Base-by-base conservation (phyloP, 2,113 vertebrate genomes). In the Marmota monax region DNA sequence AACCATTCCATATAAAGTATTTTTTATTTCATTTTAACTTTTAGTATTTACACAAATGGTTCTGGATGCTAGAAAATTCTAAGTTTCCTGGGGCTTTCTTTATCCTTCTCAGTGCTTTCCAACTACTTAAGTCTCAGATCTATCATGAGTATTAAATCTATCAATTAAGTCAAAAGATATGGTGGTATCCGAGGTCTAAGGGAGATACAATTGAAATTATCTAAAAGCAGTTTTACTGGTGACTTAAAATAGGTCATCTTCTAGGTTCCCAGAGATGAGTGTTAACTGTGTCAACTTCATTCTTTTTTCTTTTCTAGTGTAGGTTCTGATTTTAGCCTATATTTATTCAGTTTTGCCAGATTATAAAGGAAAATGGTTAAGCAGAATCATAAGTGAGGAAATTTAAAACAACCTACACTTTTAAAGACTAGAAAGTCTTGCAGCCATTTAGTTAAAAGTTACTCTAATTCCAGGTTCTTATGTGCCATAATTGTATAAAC, bases 381-480 rank as follows among this genome's bases (percentile, higher is more conserved):
- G 85, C 5, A 53, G 39, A 94, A 70, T 58, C 18, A 89, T 48
- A 58, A 84, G 37, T 92, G 78, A 76, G 34, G 61, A 95, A 93
- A 94, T 92, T 77, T 91, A 93, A 97, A 90, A 82, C 88, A 96
- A 90, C 39, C 18, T 65, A 7, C 82, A 14, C 39, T 79, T 93
- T 14, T 58, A 78, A 95, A 93, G 25, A 8, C 32, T 88, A 72
- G n/a, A 78, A 67, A 92, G 17, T 76, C 20, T 88, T 91, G 7
- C 45, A 95, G 73, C 7, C 29, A 65, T 12, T 89, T 32, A 58
- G 4, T 77, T 70, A 63, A 73, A 97, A 95, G 95, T 77, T 82
- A 22, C 25, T 95, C 51, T 79, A 65, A 67, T 76, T 95, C n/a
- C 20, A 87, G 51, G 4, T 84, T 72, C 82, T 45, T 92, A 34